Evolutionary conservation across 2,797 vertebrate genomes (phyloP).

Genomic region (Gastrophryne carolinensis): DNA sequence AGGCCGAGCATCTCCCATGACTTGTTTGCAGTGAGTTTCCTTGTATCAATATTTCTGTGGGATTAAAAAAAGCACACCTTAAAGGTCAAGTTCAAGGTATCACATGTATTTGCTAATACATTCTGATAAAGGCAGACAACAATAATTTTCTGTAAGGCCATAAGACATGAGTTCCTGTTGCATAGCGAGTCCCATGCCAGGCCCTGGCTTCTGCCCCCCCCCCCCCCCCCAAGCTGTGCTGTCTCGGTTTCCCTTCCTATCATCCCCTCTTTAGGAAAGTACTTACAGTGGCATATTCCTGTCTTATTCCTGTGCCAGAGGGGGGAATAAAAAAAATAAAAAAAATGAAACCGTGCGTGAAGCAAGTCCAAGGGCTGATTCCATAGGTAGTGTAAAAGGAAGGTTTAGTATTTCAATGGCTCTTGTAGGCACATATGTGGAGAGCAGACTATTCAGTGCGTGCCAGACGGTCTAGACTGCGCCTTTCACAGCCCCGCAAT

Average conservation of each 20-base stretch:
- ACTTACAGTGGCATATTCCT: not conserved
- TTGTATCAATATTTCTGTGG: not conserved
- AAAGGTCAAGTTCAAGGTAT: slow-evolving; percentile 42
- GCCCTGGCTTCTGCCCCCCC: not conserved
- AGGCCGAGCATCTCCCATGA: not conserved
- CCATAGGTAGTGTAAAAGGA: slow-evolving; percentile 9
- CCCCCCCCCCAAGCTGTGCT: not conserved
- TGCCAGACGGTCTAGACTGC: slow-evolving; percentile 15
- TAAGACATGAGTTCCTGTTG: not conserved
- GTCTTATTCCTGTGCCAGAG: not conserved
- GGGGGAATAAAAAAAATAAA: not conserved
- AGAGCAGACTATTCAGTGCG: slow-evolving; percentile 17
- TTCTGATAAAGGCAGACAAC: not conserved
- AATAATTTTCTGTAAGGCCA: slow-evolving; percentile 11
- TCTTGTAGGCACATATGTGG: slow-evolving; percentile 5
- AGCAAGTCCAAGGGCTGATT: not conserved
- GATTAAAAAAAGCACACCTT: not conserved
- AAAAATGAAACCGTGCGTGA: too few relatives aligned
- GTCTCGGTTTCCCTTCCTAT: not conserved
- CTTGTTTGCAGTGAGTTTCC: not conserved
- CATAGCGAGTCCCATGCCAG: not conserved
- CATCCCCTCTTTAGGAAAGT: not conserved
- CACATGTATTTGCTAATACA: slow-evolving; percentile 20
- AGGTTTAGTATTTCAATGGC: not conserved
- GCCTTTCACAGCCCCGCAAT: slow-evolving; percentile 1